These are phyloP conservation scores for Brienomyrus longianalis DNA, from an alignment of 2,113 vertebrate species.

Conservation along the genomic window DNA sequence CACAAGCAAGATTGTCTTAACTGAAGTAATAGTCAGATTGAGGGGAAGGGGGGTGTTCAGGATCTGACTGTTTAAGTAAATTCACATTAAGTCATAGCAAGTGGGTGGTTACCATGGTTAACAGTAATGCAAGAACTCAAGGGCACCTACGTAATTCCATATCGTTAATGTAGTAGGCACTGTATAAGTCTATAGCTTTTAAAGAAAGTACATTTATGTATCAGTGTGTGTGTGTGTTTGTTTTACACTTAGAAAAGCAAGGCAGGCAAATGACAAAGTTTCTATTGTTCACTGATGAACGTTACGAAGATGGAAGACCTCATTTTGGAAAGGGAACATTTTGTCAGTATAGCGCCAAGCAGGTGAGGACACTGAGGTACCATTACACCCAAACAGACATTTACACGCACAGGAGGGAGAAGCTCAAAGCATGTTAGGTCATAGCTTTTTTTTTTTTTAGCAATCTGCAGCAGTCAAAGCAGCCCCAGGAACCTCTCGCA, in stretches of 20 bases:
- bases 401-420: background rate
- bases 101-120: background rate
- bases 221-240: background rate
- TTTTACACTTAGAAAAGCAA: background rate
- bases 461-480: background rate
- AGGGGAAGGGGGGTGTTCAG: background rate
- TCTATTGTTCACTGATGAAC: background rate
- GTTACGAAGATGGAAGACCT: background rate
- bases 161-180: background rate
- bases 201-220: background rate
- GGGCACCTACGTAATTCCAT: background rate
- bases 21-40: background rate
- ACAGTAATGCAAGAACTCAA: background rate
- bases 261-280: background rate
- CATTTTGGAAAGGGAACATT: background rate
- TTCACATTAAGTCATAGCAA: background rate
- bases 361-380: background rate
- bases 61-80: background rate
- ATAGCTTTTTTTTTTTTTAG: background rate
- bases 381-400: background rate
- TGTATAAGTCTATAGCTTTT: background rate
- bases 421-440: background rate
- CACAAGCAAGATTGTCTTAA: background rate
- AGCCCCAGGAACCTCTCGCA: background rate
- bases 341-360: background rate